Evolutionary conservation across 2,113 vertebrate genomes (phyloP), one percentile per base, ranked within the genome.

Genomic region (Climacteris rufus): DNA sequence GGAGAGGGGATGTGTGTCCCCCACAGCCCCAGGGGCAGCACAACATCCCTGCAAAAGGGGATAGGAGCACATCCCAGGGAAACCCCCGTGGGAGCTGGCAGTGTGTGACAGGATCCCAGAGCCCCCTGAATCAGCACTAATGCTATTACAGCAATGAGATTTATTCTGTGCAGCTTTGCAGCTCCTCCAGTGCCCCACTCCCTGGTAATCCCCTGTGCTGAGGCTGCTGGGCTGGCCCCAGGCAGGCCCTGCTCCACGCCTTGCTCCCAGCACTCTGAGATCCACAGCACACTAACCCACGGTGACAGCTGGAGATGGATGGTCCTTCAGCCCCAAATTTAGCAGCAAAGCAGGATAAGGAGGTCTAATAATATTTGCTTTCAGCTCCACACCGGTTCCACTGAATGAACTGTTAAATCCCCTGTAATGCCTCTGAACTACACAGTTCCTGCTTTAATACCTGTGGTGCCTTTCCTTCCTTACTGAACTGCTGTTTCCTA

Each of bases 81-180:
- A 69, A 39, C 2, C 6, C n/a, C 60, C 1, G 0, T 56, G 52
- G 83, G 15, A 64, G 77, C 37, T 27, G 60, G 21, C 37, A 9
- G 18, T 28, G 64, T 30, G 69, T 57, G 72, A 49, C 63, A 52
- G 89, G 69, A 56, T 45, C 13, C 9, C 49, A 39, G 76, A 5
- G 64, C 80, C 56, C 42, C 2, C 44, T 53, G 83, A 87, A 91
- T 84, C 68, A 91, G 76, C 78, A 13, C n/a, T 96, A 93, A 97
- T 90, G 84, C 90, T 91, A 91, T 95, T 95, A 94, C 1, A 76
- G 92, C 90, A 95, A 72, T 90, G 45, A 76, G 96, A 95, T 95
- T 94, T 83, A 50, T 77, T 70, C 18, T 7, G 84, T 49, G 72
- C 54, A 76, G 95, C 89, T 85, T 95, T 87, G 5, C 89, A 82